Conservation (phyloP, 1,140 invertebrate species). For the Fopius arisanus region DNA sequence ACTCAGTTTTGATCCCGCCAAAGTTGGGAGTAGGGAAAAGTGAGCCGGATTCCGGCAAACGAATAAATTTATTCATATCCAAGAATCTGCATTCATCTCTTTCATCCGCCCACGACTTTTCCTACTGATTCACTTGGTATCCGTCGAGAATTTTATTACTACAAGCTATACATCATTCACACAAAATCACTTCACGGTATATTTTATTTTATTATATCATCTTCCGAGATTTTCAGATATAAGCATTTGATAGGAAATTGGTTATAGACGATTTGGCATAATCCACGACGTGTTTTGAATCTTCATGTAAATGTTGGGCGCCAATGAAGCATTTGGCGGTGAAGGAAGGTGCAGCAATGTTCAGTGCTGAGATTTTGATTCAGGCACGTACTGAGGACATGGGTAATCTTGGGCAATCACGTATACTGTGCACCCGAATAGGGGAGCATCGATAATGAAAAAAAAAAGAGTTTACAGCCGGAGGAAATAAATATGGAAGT, state of each 20-base stretch:
- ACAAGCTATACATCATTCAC: constrained; percentile 8
- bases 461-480: not conserved
- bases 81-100: constrained; percentile 23
- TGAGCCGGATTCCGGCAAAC: constrained; percentile 15
- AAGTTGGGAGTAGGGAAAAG: constrained; percentile 13
- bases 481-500: constrained; percentile 24
- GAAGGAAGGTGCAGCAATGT: constrained; percentile 11
- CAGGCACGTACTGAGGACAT: not conserved
- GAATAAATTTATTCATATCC: constrained; percentile 31
- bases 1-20: constrained; percentile 22
- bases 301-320: not conserved
- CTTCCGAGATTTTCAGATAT: not conserved
- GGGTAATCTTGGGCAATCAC: constrained; percentile 15
- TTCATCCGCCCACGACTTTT: constrained; percentile 8
- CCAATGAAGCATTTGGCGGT: not conserved
- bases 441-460: not conserved
- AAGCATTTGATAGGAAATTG: constrained; percentile 4
- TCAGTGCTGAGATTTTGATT: not conserved
- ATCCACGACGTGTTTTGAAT: not conserved
- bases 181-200: constrained; percentile 7
- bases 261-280: not conserved
- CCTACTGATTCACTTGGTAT: constrained; percentile 23
- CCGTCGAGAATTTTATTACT: constrained; percentile 14
- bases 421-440: not conserved
- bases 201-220: constrained; percentile 9